phyloP scores from a whole-genome alignment of 2,888 invertebrate genomes.

The Dilophus febrilis region DNA sequence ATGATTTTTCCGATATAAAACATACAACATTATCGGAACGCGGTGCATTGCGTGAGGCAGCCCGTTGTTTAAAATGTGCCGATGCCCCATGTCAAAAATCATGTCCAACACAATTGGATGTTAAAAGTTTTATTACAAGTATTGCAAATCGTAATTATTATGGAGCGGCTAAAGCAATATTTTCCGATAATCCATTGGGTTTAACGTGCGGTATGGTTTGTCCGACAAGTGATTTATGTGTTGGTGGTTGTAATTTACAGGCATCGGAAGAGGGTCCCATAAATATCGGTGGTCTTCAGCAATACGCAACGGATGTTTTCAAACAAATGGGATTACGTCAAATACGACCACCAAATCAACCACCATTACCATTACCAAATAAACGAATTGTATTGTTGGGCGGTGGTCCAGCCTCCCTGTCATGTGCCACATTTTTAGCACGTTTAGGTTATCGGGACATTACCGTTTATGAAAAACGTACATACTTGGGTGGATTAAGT shows the following conservation, averaged over 20 bases:
- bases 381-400: slow-evolving; percentile 71
- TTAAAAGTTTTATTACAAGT: slow-evolving; percentile 92
- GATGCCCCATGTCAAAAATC: slow-evolving; percentile 98
- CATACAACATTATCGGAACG: slow-evolving; percentile 93
- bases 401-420: slow-evolving; percentile 90
- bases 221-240: slow-evolving; percentile 95
- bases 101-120: slow-evolving; percentile 93
- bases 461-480: slow-evolving; percentile 80
- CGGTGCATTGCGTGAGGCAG: slow-evolving; percentile 79
- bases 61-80: slow-evolving; percentile 77
- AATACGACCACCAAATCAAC: slow-evolving; percentile 56
- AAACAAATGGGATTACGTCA: slow-evolving; percentile 87
- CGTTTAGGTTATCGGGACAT: slow-evolving; percentile 82
- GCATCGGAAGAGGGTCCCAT: slow-evolving; percentile 96
- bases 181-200: slow-evolving; percentile 94
- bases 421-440: slow-evolving; percentile 90
- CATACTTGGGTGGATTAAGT: slow-evolving; percentile 80
- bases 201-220: slow-evolving; percentile 97
- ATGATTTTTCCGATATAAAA: slow-evolving; percentile 94
- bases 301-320: slow-evolving; percentile 92
- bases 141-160: slow-evolving; percentile 98
- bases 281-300: slow-evolving; percentile 96
- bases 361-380: slow-evolving; percentile 29
- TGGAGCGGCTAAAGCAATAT: slow-evolving; percentile 88
- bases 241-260: slow-evolving; percentile 92